These are phyloP conservation scores for Oryzias sinensis DNA, from an alignment of 2,797 vertebrate genomes.

Conservation along the genomic window DNA sequence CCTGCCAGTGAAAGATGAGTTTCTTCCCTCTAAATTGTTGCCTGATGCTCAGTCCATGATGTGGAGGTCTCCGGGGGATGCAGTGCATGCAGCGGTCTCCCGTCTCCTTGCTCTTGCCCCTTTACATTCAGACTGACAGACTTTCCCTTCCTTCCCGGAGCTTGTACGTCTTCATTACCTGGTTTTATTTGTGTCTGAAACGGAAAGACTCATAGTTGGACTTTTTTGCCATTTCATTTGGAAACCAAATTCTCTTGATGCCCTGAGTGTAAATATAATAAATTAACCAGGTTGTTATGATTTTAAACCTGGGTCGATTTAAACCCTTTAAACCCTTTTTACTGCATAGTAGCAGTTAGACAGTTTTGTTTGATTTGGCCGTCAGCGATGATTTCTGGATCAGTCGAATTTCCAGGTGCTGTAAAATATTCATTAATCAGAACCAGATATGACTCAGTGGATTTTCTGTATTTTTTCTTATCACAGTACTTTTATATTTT, in stretches of 20 bases:
- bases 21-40: slow-evolving; percentile 66
- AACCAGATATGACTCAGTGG: slow-evolving; percentile 12
- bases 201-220: slow-evolving; percentile 13
- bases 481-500: slow-evolving; percentile 8
- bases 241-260: slow-evolving; percentile 19
- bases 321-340: no score
- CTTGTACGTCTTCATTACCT: slow-evolving; percentile 37
- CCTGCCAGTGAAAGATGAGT: slow-evolving; percentile 50
- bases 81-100: slow-evolving; percentile 39
- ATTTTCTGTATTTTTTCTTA: slow-evolving; percentile 23
- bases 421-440: slow-evolving; percentile 44
- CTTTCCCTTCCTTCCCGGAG: slow-evolving; percentile 29
- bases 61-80: slow-evolving; percentile 46
- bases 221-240: slow-evolving; percentile 1
- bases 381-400: slow-evolving; percentile 14
- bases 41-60: slow-evolving; percentile 63
- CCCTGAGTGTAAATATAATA: background rate
- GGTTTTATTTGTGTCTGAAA: slow-evolving; percentile 34
- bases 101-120: slow-evolving; percentile 33
- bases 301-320: no score
- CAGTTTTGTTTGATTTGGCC: slow-evolving; percentile 47
- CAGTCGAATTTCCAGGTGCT: slow-evolving; percentile 41
- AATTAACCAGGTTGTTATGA: no score
- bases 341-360: background rate
- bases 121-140: slow-evolving; percentile 21